Base-by-base conservation (phyloP, 2,888 invertebrate species). In the Nomada goodeniana region DNA sequence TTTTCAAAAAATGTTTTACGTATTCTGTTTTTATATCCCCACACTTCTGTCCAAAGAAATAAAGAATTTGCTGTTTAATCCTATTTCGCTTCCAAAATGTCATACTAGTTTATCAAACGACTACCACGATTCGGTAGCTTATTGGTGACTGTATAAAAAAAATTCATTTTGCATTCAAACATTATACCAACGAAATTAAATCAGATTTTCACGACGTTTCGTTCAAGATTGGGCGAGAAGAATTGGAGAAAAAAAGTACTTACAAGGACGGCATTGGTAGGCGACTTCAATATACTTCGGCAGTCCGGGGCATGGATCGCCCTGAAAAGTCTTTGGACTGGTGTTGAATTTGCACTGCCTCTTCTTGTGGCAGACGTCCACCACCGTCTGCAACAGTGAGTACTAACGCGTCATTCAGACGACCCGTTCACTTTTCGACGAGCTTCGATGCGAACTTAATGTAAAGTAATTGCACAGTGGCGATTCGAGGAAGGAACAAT, bases 181-280 rank as follows among this genome's bases (percentile, higher is more conserved):
- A 13, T 47, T 13, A 13, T 47, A 2, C 11, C 47, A 47, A 47
- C 13, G 2, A 47, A 10, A 47, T 47, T 10, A 13, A 10, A 47
- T 13, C 11, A 10, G 13, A 47, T 47, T 47, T 47, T 3, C 47
- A 47, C 2, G 15, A 15, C 11, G 13, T 47, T 57, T 23, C 4
- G 13, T 20, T 11, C 11, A 57, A 20, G 4, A 15, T 9, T 1
- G 13, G 5, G 4, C n/a, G 1, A 44, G 44, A 61, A 59, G 44
- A 15, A 42, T 26, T 36, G 5, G 18, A 50, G 26, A 20, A 20
- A 57, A 23, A 10, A 15, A 60, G 70, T 94, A 97, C 97, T 98
- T 95, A 99, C 99, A 98, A 92, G 99, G 99, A 94, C 98, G 96
- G 95, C 99, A 99, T 95, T 98, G 98, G 95, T 98, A 99, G 90